A percentile compares a stretch with the other conserved stretches of the same genome.
Conservation (phyloP, 2,113 vertebrate genomes). For the Nannobrachium achirus region DNA sequence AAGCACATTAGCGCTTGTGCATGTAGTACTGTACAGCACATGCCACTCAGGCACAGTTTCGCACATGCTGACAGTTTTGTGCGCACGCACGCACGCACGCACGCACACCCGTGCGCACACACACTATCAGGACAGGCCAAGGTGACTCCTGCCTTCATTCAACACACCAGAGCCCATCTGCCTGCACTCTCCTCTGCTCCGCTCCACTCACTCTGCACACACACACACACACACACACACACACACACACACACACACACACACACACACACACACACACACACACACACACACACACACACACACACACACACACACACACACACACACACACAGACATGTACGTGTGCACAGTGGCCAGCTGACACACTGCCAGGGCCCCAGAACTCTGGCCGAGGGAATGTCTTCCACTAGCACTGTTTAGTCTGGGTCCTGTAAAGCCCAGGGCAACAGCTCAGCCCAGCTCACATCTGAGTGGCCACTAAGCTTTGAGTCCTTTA, state of each 20-base stretch:
- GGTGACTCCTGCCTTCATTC: constrained; percentile 73
- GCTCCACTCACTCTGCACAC: constrained; percentile 43
- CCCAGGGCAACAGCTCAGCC: constrained; percentile 32
- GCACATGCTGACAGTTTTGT: too few species aligned
- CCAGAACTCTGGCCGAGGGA: constrained; percentile 44
- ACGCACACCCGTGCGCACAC: background rate
- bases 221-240: constrained; percentile 35
- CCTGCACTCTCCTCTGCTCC: constrained; percentile 49
- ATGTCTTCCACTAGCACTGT: constrained; percentile 46
- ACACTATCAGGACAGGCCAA: constrained; percentile 61
- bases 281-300: constrained; percentile 29
- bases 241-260: constrained; percentile 39
- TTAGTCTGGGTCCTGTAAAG: constrained; percentile 57
- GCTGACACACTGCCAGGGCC: constrained; percentile 60
- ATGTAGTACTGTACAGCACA: too few species aligned
- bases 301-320: constrained; percentile 40
- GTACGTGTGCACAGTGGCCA: constrained; percentile 33
- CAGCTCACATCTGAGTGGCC: constrained; percentile 41
- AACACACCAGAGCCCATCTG: constrained; percentile 72
- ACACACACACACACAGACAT: constrained; percentile 23
- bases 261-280: constrained; percentile 38
- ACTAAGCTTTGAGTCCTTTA: constrained; percentile 41
- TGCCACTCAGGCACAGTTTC: too few species aligned
- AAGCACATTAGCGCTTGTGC: constrained; percentile 20
- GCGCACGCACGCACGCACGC: background rate